Base-by-base conservation (phyloP, 2,888 invertebrate genomes). In the Pharmacophagus antenor region DNA sequence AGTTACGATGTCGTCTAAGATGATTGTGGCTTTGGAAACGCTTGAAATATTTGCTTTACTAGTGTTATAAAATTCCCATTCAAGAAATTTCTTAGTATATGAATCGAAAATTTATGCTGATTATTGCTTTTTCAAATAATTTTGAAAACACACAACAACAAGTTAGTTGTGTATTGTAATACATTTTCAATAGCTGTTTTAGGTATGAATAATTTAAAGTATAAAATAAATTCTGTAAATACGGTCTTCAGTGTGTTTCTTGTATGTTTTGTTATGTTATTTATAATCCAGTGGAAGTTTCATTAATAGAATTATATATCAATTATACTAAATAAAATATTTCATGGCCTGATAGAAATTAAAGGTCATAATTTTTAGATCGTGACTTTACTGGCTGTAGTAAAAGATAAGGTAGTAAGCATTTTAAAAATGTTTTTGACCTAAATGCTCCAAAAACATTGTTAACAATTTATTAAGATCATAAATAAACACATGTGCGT, bases 21-120 rank as follows among this genome's bases (percentile, higher is more conserved):
- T 59, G 27, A 49, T 59, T 59, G 59, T 49, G 59, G 59, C 54
- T 59, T 54, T 54, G 59, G 41, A 41, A 48, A 58, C 37, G 48
- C 41, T 48, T 41, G 41, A 48, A 53, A 58, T 58, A 53, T 53
- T 58, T 53, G 41, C 58, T 37, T 41, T 41, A 25, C 22, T 17
- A 37, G 46, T 53, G 1, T 44, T 53, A 58, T 53, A 58, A 53
- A 52, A 58, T 53, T 23, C 42, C 21, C 31, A 44, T 42, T 51
- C 21, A 31, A 51, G 44, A 21, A 31, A 51, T 51, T 57, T 56
- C 23, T 44, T 44, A 18, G 42, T 18, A 5, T 2, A 5, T 17
- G 2, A 2, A 18, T 18, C n/a, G 42, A 8, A 18, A 5, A 44
- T 44, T 44, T 17, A 18, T 2, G 42, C 18, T 44, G 1, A 18